Evolutionary conservation across 2,113 vertebrate species (phyloP).

Genomic region (Bambusicola thoracicus): DNA sequence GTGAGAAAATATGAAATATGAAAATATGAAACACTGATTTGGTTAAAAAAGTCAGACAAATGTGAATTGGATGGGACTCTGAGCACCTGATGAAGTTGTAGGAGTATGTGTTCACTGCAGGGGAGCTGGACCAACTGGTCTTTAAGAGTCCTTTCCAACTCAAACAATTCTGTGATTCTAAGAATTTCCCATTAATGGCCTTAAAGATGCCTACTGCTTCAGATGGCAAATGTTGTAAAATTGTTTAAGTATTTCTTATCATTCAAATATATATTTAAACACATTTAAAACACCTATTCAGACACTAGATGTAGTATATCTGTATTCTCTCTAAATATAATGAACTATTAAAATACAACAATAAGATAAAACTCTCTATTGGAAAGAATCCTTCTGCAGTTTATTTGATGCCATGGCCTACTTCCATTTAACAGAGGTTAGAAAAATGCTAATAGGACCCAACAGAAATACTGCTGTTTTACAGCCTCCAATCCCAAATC

Average conservation of each 20-base stretch:
- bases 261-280: not conserved
- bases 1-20: not conserved
- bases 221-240: not conserved
- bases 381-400: not conserved
- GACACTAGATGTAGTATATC: not conserved
- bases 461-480: not conserved
- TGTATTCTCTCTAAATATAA: not conserved
- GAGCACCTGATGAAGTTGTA: too few species aligned
- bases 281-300: not conserved
- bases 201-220: not conserved
- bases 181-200: not conserved
- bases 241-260: not conserved
- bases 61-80: not conserved
- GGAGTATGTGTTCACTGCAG: too few species aligned
- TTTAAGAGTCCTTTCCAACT: too few species aligned
- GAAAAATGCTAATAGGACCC: not conserved
- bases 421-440: not conserved
- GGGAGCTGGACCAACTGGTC: too few species aligned
- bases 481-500: not conserved
- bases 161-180: too few species aligned
- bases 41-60: not conserved
- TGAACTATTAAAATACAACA: not conserved
- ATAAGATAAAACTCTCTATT: not conserved
- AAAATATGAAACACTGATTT: not conserved
- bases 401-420: not conserved